Base-by-base conservation (phyloP, 2,888 invertebrate species). In the Schizotus pectinicornis region DNA sequence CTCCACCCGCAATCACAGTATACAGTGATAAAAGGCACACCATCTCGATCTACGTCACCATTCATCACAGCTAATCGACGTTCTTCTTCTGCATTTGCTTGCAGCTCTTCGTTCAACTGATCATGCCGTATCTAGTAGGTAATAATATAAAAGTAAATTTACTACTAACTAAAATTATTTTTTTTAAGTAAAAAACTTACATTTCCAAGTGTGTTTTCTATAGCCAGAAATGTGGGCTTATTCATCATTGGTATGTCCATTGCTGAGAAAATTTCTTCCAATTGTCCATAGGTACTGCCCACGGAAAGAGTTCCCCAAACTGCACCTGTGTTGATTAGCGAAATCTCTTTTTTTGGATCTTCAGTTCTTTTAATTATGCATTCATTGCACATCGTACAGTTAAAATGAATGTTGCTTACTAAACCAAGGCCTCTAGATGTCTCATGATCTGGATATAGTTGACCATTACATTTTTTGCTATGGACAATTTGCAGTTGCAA, bases 221-320 rank as follows among this genome's bases (percentile, higher is more conserved):
- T 9, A 9, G 22, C 12, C 36, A 45, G 8, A 13, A 47, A 47
- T 7, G 46, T 47, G 1, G 32, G 3, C 1, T 8, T 7, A n/a
- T 14, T 13, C 22, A 53, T 54, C 3, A 22, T 1, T 3, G 41
- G 41, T 9, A 41, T 41, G 2, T 58, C 35, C 49, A 58, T 57
- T 3, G 14, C 22, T 7, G 31, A 37, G n/a, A 56, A 14, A 2
- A 62, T 35, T 13, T 59, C 59, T 22, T 37, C 36, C 13, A 39
- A 13, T 33, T 62, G 59, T 2, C 32, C 34, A 30, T 51, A 56
- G n/a, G 49, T 52, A 31, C 53, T 56, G 12, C 62, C 59, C n/a
- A 11, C 39, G 5, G 49, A 33, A n/a, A 59, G 35, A 1, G 59
- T 62, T 8, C 56, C 56, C 62, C 62, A 62, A 35, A 62, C 59